These are phyloP conservation scores for Dynastes maya DNA, from an alignment of 2,888 invertebrate genomes.

Conservation along the genomic window DNA sequence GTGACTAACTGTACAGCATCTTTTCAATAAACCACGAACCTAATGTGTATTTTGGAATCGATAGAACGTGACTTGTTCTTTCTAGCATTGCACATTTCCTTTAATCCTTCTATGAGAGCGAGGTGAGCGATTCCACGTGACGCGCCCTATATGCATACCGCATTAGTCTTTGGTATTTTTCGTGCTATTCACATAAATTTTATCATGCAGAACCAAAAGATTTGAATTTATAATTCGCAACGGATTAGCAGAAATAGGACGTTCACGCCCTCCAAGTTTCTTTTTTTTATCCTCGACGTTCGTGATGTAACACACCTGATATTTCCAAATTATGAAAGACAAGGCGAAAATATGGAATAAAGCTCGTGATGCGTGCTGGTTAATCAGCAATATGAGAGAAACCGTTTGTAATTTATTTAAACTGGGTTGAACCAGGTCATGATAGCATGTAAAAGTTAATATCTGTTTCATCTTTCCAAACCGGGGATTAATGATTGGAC, in stretches of 20 bases:
- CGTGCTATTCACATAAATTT: constrained; percentile 25
- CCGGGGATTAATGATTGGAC: constrained; percentile 21
- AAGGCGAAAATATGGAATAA: constrained; percentile 24
- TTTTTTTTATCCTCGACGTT: constrained; percentile 31
- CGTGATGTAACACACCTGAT: constrained; percentile 47
- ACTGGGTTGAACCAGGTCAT: constrained; percentile 6
- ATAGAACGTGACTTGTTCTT: neutral
- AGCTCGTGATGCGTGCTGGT: constrained; percentile 36
- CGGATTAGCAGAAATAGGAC: constrained; percentile 37
- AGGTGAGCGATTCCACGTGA: neutral
- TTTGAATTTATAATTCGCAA: constrained; percentile 26
- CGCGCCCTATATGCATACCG: constrained; percentile 12
- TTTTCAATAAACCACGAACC: neutral
- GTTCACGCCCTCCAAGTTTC: constrained; percentile 42
- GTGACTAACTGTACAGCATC: too few relatives aligned
- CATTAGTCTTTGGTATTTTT: constrained; percentile 17
- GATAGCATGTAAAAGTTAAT: constrained; percentile 30
- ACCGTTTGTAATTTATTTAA: constrained; percentile 30
- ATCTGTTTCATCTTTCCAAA: constrained; percentile 21
- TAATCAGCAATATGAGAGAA: constrained; percentile 24
- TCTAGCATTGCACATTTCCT: too few relatives aligned
- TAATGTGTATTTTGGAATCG: neutral
- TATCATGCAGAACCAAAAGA: constrained; percentile 38
- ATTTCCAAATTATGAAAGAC: constrained; percentile 48
- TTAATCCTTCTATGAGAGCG: neutral